A percentile compares a stretch with the other conserved stretches of the same genome.
Evolutionary conservation across 2,888 invertebrate genomes (phyloP).

Genomic region (Chymomyza caudatula): DNA sequence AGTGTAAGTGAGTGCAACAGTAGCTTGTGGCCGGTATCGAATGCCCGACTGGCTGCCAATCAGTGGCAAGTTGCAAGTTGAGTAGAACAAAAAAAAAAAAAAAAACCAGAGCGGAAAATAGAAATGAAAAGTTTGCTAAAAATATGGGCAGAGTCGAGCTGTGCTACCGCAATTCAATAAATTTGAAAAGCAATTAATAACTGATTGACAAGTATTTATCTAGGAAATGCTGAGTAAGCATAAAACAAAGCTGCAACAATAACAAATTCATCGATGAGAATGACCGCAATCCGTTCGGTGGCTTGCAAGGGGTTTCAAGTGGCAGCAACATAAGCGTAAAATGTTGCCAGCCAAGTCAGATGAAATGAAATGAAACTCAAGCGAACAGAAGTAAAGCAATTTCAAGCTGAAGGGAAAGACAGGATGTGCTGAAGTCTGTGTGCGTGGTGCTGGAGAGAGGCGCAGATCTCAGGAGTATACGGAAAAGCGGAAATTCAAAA

Average conservation of each 20-base stretch:
- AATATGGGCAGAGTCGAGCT: not conserved
- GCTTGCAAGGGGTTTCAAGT: constrained; percentile 27
- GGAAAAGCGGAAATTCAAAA: constrained; percentile 65
- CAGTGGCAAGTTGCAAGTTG: constrained; percentile 5
- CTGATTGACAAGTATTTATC: constrained; percentile 76
- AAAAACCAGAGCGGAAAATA: constrained; percentile 27
- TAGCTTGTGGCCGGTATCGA: not conserved
- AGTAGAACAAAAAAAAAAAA: constrained; percentile 13
- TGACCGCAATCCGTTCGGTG: constrained; percentile 4
- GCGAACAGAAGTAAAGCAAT: not conserved
- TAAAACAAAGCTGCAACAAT: constrained; percentile 9
- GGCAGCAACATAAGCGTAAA: constrained; percentile 15
- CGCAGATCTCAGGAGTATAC: constrained; percentile 41
- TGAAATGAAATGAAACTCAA: constrained; percentile 20
- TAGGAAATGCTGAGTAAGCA: constrained; percentile 32
- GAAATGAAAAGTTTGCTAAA: constrained; percentile 4
- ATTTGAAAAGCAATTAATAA: constrained; percentile 75
- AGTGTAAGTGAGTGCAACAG: not conserved
- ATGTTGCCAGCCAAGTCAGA: constrained; percentile 22
- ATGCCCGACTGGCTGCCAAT: constrained; percentile 34
- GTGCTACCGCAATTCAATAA: constrained; percentile 66
- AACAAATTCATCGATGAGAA: no score
- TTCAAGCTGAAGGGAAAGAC: not conserved
- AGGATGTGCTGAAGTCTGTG: not conserved
- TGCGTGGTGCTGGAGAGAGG: no score